These are phyloP conservation scores for Apeira syringaria DNA, from an alignment of 2,888 invertebrate species.

Conservation along the genomic window DNA sequence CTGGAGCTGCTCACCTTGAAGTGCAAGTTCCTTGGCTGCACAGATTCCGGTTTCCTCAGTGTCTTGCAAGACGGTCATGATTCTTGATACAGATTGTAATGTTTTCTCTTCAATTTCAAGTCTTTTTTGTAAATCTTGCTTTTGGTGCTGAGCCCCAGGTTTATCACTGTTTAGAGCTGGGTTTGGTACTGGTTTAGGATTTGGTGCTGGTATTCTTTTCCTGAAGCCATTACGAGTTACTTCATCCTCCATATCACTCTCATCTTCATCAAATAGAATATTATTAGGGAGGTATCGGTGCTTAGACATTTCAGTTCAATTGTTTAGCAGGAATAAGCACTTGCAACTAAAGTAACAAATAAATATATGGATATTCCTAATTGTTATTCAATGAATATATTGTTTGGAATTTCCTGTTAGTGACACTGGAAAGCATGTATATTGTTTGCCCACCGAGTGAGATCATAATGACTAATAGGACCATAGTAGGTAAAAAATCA, in stretches of 20 bases:
- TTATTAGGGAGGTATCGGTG: conserved; percentile 39
- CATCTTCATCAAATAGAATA: conserved; percentile 88
- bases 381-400: too few relatives aligned
- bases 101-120: conserved; percentile 92
- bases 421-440: too few relatives aligned
- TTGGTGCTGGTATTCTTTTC: conserved; percentile 53
- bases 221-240: conserved; percentile 88
- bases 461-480: too few relatives aligned
- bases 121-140: conserved; percentile 87
- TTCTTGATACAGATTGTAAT: conserved; percentile 90
- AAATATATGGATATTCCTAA: too few relatives aligned
- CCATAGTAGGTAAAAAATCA: too few relatives aligned
- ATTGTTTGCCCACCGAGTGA: too few relatives aligned
- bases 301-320: not conserved
- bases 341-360: too few relatives aligned
- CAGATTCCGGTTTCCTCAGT: conserved; percentile 96
- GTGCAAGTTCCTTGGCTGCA: conserved; percentile 95
- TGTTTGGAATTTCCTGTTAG: too few relatives aligned
- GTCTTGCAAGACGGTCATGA: conserved; percentile 91
- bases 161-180: conserved; percentile 47
- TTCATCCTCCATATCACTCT: conserved; percentile 92
- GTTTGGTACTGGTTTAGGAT: conserved; percentile 36
- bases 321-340: too few relatives aligned
- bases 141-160: conserved; percentile 85
- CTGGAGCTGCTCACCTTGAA: conserved; percentile 95